Base-by-base conservation (phyloP, 2,888 invertebrate species). In the Dendrolimus houi region DNA sequence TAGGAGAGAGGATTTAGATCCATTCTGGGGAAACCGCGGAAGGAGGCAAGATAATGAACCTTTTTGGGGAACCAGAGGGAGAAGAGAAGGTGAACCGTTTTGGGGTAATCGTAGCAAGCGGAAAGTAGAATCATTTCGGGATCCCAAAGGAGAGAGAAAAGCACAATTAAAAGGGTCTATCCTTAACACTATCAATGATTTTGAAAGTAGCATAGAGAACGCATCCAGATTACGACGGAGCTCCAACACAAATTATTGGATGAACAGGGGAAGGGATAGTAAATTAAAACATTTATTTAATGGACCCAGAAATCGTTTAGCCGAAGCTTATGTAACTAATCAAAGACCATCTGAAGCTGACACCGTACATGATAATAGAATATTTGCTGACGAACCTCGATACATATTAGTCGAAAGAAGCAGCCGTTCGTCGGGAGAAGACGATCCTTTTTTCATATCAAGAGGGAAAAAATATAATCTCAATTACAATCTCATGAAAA, bases 351-450 rank as follows among this genome's bases (percentile, higher is more conserved):
- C 69, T 1, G 78, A 79, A 54, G 75, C 83, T 1, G 76, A 77
- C 42, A 84, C 85, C 10, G 58, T 88, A 0, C 72, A 75, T 8
- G 82, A 88, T 58, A 86, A 83, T 53, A 80, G 79, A 64, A 80
- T 92, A 52, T 92, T 76, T 62, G 92, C 86, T 1, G 91, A 92
- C 29, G 89, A 92, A 70, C 93, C 93, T 0, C 82, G 81, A 59
- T 93, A 87, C 74, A 83, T 92, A 65, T 63, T 92, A 58, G 82
- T 92, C 3, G 87, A 87, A 57, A 84, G 87, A 64, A 84, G 81
- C 59, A 81, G 88, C 59, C 83, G 89, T 55, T 85, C 86, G 13
- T 87, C 88, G 0, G 74, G 60, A 1, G 87, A 88, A 70, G 80
- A 83, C 8, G 90, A 89, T 60, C 90, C 89, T 1, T 89, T 73